Conservation (phyloP, 1,140 invertebrate genomes). For the Saccostrea echinata region DNA sequence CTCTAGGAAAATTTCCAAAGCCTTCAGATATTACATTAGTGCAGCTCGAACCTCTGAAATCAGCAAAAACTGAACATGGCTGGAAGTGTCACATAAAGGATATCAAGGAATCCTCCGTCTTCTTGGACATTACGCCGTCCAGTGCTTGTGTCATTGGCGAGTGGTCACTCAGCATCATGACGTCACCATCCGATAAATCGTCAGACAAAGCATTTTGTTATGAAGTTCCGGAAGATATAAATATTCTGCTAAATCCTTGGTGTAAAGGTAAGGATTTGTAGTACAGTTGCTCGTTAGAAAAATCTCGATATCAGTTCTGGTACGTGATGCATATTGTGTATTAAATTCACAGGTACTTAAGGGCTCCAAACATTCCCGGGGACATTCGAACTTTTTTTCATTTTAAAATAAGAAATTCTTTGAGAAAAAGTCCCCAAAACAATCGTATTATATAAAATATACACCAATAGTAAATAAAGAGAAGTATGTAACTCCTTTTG, state of each 20-base stretch:
- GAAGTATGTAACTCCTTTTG: too few species aligned
- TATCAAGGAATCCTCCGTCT: constrained; percentile 24
- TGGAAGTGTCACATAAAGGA: constrained; percentile 57
- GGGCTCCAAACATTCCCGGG: too few species aligned
- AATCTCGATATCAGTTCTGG: too few species aligned
- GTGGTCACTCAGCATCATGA: constrained; percentile 85
- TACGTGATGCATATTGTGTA: too few species aligned
- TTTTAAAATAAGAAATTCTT: too few species aligned
- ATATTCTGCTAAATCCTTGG: constrained; percentile 63
- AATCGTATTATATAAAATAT: too few species aligned
- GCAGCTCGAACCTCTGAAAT: constrained; percentile 31
- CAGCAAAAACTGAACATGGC: constrained; percentile 1
- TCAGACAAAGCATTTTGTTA: background rate
- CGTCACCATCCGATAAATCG: background rate
- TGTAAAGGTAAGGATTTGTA: constrained; percentile 52
- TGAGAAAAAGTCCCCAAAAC: too few species aligned
- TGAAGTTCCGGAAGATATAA: constrained; percentile 42
- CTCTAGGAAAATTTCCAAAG: background rate
- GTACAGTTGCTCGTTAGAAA: background rate
- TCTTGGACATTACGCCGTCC: constrained; percentile 73
- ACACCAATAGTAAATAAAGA: too few species aligned
- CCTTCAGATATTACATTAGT: constrained; percentile 45
- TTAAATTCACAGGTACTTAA: too few species aligned
- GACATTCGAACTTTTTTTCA: too few species aligned
- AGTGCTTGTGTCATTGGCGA: constrained; percentile 88